Base-by-base conservation (phyloP, 2,113 vertebrate species). In the Myodes glareolus region DNA sequence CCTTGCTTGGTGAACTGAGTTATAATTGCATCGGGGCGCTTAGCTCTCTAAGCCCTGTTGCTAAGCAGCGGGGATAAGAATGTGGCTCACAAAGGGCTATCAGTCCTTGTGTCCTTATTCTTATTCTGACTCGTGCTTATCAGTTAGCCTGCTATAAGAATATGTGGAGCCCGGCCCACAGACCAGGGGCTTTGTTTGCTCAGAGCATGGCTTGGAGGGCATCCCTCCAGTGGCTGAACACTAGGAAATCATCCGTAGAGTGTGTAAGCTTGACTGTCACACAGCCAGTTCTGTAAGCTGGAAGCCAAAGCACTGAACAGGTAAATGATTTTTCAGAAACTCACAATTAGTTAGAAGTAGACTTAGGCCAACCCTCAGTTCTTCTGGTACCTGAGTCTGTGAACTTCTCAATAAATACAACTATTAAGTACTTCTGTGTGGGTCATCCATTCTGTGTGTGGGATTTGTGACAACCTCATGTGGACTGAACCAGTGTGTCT, bases 1-100 rank as follows among this genome's bases (percentile, higher is more conserved):
- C 98, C 98, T 98, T 98, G 93, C 98, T 98, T 98, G 97, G 96
- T 98, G 98, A 98, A 98, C 97, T 98, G 97, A 98, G 97, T 98
- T 98, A 98, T 98, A 98, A 98, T 98, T 98, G 94, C 98, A 98
- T 99, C 97, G 98, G 98, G 98, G 98, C 97, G 97, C 97, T 97
- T 98, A 95, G 97, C 98, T 98, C 98, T 98, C 98, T 98, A 98
- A 99, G 98, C 98, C 27, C 3, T 97, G 99, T 99, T 99, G 99
- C 99, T 98, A 98, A 98, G 99, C 98, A 94, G 96, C 98, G 97
- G 98, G 94, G 97, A 97, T 97, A 99, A 98, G 99, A 99, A 99
- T 99, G 99, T 98, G 97, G 63, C 95, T 97, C 97, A 98, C 98
- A 98, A 99, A 98, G 98, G 98, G 98, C 99, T 98, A 98, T 98